These are phyloP conservation scores for Bambusicola thoracicus DNA, from an alignment of 2,113 vertebrate genomes.

Conservation along the genomic window DNA sequence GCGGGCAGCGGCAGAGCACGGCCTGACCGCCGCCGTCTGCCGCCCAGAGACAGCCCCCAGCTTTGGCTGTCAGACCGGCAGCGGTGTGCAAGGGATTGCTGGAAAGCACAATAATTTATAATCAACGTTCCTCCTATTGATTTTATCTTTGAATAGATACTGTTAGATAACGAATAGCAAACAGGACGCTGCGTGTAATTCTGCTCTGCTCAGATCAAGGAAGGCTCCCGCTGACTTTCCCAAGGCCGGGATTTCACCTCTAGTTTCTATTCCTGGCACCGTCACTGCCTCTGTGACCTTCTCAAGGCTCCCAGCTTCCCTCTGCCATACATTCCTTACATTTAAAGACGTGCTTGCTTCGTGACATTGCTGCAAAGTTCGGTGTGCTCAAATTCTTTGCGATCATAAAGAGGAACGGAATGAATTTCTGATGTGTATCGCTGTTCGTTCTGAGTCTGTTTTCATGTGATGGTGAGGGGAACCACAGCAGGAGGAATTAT, in stretches of 20 bases:
- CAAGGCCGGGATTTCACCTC: constrained; percentile 43
- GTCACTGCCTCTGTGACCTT: constrained; percentile 39
- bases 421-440: background rate
- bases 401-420: background rate
- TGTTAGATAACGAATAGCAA: background rate
- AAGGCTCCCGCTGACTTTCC: constrained; percentile 17
- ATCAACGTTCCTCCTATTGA: background rate
- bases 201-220: background rate
- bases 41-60: background rate
- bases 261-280: constrained; percentile 31
- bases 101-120: background rate
- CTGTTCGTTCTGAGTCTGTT: background rate
- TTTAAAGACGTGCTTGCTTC: background rate
- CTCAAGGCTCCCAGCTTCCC: background rate
- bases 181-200: background rate
- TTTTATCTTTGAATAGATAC: background rate
- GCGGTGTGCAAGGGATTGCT: background rate
- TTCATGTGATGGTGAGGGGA: background rate
- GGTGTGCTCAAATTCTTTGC: background rate
- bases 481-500: constrained; percentile 7
- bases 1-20: background rate
- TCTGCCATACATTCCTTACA: background rate
- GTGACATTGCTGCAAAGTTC: background rate
- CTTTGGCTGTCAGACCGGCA: background rate
- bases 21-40: background rate